phyloP scores from a whole-genome alignment of 1,140 invertebrate species.

The Calliphora vicina region DNA sequence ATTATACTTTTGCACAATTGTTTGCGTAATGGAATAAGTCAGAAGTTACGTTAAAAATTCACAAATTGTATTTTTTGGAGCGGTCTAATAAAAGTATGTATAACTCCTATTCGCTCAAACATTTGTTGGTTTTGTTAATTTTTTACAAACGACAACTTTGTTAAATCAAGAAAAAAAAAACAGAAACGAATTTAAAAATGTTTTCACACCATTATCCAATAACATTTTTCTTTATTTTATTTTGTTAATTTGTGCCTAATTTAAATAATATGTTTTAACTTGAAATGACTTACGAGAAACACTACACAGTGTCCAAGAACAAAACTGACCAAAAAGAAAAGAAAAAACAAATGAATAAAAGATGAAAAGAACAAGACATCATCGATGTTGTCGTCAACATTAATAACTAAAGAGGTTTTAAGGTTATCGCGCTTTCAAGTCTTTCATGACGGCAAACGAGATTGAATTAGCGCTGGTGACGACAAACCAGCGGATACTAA shows the following conservation, averaged over 20 bases:
- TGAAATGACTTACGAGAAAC: neutral
- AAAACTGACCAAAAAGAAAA: neutral
- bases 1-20: too few species aligned
- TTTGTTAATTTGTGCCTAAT: neutral
- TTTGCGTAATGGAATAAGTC: too few species aligned
- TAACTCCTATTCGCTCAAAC: too few species aligned
- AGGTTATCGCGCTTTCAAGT: constrained; percentile 35
- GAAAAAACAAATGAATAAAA: neutral
- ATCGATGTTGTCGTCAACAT: constrained; percentile 21
- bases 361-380: neutral
- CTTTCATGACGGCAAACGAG: constrained; percentile 24
- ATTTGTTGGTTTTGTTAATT: too few species aligned
- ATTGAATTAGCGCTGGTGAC: constrained; percentile 28
- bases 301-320: neutral
- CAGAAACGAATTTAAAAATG: neutral
- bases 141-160: too few species aligned
- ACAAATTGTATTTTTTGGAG: too few species aligned
- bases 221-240: neutral
- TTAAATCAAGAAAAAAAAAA: too few species aligned
- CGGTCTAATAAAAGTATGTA: too few species aligned
- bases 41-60: too few species aligned
- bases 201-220: constrained; percentile 8
- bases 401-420: constrained; percentile 14
- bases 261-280: neutral
- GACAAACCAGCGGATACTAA: constrained; percentile 6